A percentile compares a stretch with the other conserved stretches of the same genome.
phyloP scores from a whole-genome alignment of 2,888 invertebrate genomes.

The Mythimna vitellina region DNA sequence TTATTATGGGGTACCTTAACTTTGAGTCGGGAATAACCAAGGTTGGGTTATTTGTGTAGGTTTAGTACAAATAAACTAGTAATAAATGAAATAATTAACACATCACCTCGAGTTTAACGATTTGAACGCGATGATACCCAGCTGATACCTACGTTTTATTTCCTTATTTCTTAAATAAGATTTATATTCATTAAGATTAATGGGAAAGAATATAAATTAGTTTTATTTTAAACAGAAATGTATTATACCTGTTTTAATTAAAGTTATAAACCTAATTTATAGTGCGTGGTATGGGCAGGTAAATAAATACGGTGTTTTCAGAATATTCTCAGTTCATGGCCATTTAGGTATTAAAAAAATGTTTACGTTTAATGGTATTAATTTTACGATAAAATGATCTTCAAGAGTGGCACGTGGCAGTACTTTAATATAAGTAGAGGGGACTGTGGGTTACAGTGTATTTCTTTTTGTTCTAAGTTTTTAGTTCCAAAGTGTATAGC shows the following conservation, averaged over 20 bases:
- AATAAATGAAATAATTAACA: conserved; percentile 18
- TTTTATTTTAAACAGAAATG: conserved; percentile 27
- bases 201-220: conserved; percentile 32
- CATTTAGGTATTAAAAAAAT: too few species aligned
- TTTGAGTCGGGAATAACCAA: too few species aligned
- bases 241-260: conserved; percentile 26
- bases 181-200: conserved; percentile 45
- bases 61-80: conserved; percentile 3
- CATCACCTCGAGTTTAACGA: conserved; percentile 42
- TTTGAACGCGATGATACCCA: not conserved
- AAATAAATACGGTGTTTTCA: not conserved
- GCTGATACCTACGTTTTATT: conserved; percentile 22
- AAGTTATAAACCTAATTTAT: conserved; percentile 43
- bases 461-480: too few species aligned
- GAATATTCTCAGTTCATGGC: not conserved
- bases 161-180: conserved; percentile 21
- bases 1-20: too few species aligned
- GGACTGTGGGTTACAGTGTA: too few species aligned
- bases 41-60: too few species aligned
- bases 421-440: too few species aligned
- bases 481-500: too few species aligned
- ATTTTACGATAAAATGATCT: too few species aligned
- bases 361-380: not conserved
- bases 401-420: too few species aligned
- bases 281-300: not conserved